Evolutionary conservation across 2,888 invertebrate species (phyloP), one percentile per base, ranked within the genome.

Genomic region (Sthenelais limicola): DNA sequence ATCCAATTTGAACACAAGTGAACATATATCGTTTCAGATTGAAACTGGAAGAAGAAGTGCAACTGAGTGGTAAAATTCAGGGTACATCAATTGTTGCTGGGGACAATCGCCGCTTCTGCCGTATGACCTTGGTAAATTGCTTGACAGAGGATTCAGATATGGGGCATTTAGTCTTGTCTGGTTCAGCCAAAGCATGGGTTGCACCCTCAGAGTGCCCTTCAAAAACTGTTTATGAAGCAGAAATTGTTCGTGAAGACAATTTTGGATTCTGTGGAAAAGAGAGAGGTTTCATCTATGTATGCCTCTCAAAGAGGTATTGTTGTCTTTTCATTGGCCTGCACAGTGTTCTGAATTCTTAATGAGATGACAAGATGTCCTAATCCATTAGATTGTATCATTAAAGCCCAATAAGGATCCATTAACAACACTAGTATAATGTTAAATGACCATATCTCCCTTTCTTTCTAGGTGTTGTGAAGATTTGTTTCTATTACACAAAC

Each of bases 151-250:
- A n/a, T n/a, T n/a, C n/a, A n/a, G n/a, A n/a, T n/a, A n/a, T n/a
- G n/a, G n/a, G n/a, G n/a, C n/a, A n/a, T n/a, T n/a, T n/a, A n/a
- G n/a, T n/a, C n/a, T n/a, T n/a, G n/a, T n/a, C n/a, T n/a, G n/a
- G n/a, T n/a, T 26, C 18, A 7, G n/a, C 30, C 24, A 62, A n/a
- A 15, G 62, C 32, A n/a, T 30, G 24, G 62, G 32, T 62, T n/a
- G 18, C 30, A 18, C 24, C 32, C 7, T 12, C 62, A 12, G n/a
- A n/a, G 18, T 43, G 12, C 12, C 47, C 47, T 43, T 15, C 12
- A 26, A 62, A n/a, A 30, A 28, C 33, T 28, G 68, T 70, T 5
- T 70, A 70, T 33, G 70, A 70, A 21, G 54, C 70, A 28, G n/a
- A 30, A 32, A 56, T 70, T 24, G 70, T 70, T 12, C 28, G 35